phyloP scores from a whole-genome alignment of 2,797 vertebrate species.

The Catharus ustulatus region DNA sequence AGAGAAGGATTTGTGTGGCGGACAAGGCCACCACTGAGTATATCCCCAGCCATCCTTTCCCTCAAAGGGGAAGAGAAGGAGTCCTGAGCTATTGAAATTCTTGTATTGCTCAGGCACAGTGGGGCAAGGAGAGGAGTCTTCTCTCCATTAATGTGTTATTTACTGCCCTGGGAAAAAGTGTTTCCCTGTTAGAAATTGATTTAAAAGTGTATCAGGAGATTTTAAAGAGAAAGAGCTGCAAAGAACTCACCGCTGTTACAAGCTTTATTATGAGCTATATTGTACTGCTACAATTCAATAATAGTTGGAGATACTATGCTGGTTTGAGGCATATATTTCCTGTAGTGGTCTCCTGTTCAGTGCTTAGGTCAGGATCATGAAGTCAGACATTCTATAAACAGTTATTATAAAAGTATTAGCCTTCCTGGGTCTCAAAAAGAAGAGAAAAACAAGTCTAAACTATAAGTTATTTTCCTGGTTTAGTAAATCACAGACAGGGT shows the following conservation, averaged over 20 bases:
- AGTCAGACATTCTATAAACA: conserved; percentile 52
- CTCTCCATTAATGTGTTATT: neutral
- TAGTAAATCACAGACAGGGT: conserved; percentile 36
- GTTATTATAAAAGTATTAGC: conserved; percentile 57
- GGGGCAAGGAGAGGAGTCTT: neutral
- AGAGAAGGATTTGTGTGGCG: neutral
- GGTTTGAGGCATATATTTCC: conserved; percentile 61
- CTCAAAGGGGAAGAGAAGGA: neutral
- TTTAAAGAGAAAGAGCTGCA: conserved; percentile 47
- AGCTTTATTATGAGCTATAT: conserved; percentile 56
- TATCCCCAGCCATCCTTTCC: neutral
- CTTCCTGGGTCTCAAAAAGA: neutral
- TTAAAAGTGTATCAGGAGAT: conserved; percentile 43
- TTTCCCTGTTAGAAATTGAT: conserved; percentile 33
- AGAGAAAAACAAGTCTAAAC: conserved; percentile 32
- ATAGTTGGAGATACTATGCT: conserved; percentile 26
- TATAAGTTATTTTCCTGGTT: conserved; percentile 31
- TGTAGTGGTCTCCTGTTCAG: conserved; percentile 29
- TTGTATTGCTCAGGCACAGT: neutral
- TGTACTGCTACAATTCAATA: conserved; percentile 56
- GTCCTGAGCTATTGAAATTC: neutral
- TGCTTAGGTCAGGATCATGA: conserved; percentile 56
- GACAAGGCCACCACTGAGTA: neutral
- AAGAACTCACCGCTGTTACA: conserved; percentile 28
- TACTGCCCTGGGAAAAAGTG: conserved; percentile 18